Evolutionary conservation across 2,888 invertebrate genomes (phyloP).

Genomic region (Melikaiella ostensackeni): DNA sequence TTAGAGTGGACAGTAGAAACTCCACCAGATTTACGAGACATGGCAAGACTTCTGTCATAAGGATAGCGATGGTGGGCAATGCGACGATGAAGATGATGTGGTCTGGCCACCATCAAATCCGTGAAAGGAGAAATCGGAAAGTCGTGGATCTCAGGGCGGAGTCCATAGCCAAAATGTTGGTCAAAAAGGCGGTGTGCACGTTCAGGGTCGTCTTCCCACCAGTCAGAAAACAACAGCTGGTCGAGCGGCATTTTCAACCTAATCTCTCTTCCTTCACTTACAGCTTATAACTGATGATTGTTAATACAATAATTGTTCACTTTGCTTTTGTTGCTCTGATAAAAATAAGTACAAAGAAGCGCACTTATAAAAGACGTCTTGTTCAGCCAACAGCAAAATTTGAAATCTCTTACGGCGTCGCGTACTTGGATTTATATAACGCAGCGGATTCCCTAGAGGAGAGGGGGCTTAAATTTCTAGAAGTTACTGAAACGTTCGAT

Average conservation of each 20-base stretch:
- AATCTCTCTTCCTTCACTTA: constrained; percentile 77
- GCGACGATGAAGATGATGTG: constrained; percentile 6
- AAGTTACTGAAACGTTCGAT: background rate
- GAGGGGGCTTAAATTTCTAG: background rate
- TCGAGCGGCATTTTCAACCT: constrained; percentile 85
- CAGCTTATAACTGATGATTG: background rate
- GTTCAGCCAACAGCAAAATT: background rate
- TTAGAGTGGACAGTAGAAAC: constrained; percentile 81
- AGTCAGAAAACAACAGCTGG: constrained; percentile 89
- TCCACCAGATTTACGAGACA: constrained; percentile 56
- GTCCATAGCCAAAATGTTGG: constrained; percentile 88
- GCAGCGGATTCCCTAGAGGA: no score
- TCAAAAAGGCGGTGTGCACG: constrained; percentile 87
- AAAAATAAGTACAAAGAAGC: background rate
- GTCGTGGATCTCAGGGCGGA: constrained; percentile 80
- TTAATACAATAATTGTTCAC: background rate
- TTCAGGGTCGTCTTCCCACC: constrained; percentile 90
- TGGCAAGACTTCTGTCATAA: constrained; percentile 29
- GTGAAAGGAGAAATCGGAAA: background rate
- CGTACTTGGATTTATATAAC: background rate
- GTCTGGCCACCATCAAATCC: background rate
- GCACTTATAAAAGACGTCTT: background rate
- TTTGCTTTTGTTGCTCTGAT: background rate
- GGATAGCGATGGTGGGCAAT: constrained; percentile 28
- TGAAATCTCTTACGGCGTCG: background rate